Evolutionary conservation across 1,140 invertebrate species (phyloP), one percentile per base, ranked within the genome.

Genomic region (Harpegnathos saltator): DNA sequence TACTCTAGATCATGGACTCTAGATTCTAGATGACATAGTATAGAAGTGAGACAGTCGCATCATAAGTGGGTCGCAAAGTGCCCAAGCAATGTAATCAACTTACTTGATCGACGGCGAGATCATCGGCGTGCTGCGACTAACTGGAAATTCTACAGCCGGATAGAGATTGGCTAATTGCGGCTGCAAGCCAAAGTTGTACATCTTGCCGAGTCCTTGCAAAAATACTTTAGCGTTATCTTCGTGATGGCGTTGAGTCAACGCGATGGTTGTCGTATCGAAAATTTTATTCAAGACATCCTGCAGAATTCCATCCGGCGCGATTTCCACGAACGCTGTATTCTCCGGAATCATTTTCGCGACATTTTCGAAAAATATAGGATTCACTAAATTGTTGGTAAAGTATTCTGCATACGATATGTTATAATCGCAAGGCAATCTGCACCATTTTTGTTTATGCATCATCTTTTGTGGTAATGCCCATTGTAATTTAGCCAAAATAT

Each of bases 361-460:
- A 93, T 98, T 97, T 89, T 98, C 97, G 90, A 99, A 99, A 0
- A 98, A 94, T 0, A 99, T 98, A 24, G 97, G 96, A 84, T 94
- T 96, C 58, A 98, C 93, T 14, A 99, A 94, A 92, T 99, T 99
- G 91, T 99, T 98, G 0, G 98, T 98, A 90, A 98, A 97, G 91
- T 99, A 99, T 87, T 98, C 97, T 3, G 98, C 96, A 0, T 98
- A 99, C 0, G 96, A 98, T 17, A 95, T 1, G 97, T 12, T n/a
- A n/a, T n/a, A n/a, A 96, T 92, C 0, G 96, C 91, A 5, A 95
- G 9, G 7, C 38, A 44, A 11, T 44, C 38, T 44, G 7, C 38
- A 9, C 38, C 38, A 44, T 44, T 7, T 11, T 0, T 44, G 38
- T 2, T 9, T 44, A 0, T 11, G 38, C 9, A 9, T 5, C 38